Conservation (phyloP, 92 coral and sea anemone genomes). For the Anthopleura xanthogrammica region DNA sequence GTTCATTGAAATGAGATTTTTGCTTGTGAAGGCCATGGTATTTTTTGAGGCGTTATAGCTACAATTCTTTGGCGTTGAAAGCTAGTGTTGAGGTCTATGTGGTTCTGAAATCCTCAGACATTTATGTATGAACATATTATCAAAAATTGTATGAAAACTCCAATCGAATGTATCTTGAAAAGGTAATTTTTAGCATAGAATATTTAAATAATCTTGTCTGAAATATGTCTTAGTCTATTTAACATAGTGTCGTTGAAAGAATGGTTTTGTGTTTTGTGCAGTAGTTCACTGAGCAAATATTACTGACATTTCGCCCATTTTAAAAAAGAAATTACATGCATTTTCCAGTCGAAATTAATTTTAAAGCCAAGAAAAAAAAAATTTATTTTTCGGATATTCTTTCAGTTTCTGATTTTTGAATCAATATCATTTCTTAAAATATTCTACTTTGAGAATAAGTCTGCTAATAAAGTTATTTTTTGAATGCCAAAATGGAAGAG, state of each 20-base stretch:
- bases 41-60: neutral
- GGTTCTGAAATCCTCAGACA: neutral
- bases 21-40: neutral
- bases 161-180: neutral
- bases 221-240: neutral
- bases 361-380: neutral
- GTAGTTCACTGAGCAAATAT: neutral
- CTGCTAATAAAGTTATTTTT: neutral
- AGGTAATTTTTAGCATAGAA: neutral
- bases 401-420: neutral
- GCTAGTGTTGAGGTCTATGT: neutral
- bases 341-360: neutral
- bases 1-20: constrained; percentile 10
- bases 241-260: neutral
- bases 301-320: too few species aligned
- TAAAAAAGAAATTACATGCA: neutral
- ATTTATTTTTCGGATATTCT: neutral
- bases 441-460: too few species aligned
- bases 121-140: neutral
- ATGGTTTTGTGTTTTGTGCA: neutral
- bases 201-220: neutral
- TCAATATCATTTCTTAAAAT: too few species aligned
- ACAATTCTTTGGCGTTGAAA: neutral
- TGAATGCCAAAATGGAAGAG: neutral
- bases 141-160: neutral